A percentile compares a stretch with the other conserved stretches of the same genome.
These are phyloP conservation scores for Eufriesea mexicana DNA, from an alignment of 1,140 invertebrate species.

Conservation along the genomic window DNA sequence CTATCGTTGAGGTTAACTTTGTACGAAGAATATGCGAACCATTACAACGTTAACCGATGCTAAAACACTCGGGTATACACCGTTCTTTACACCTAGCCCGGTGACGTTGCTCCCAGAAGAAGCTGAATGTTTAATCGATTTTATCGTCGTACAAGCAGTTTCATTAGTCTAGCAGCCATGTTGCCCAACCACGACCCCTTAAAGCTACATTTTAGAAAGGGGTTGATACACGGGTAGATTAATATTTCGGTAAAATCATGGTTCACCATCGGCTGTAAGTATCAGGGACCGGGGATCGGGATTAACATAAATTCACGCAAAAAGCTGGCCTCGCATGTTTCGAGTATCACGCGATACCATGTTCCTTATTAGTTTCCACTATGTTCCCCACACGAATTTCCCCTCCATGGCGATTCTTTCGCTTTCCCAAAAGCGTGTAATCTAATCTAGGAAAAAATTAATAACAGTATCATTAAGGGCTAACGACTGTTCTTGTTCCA, in stretches of 20 bases:
- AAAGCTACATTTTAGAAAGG: background rate
- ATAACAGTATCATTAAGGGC: slow-evolving; percentile 6
- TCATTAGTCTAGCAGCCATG: slow-evolving; percentile 18
- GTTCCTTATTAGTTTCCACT: background rate
- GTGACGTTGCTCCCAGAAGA: background rate
- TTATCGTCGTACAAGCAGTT: background rate
- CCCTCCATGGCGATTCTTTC: background rate
- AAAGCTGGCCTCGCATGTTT: background rate
- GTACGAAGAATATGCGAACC: background rate
- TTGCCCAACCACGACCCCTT: background rate
- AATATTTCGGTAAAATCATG: slow-evolving; percentile 33
- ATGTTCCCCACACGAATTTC: background rate
- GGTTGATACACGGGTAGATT: background rate
- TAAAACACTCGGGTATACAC: background rate
- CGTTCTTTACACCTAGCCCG: background rate
- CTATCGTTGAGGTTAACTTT: background rate
- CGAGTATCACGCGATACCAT: slow-evolving; percentile 1
- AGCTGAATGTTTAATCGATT: slow-evolving; percentile 36
- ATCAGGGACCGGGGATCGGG: background rate
- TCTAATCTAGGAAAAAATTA: slow-evolving; percentile 17
- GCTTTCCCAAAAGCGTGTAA: background rate
- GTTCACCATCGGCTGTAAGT: slow-evolving; percentile 4
- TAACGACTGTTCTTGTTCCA: background rate
- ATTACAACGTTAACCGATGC: background rate
- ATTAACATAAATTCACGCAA: slow-evolving; percentile 45